These are phyloP conservation scores for Mus caroli DNA, from an alignment of 2,797 vertebrate species.

Conservation along the genomic window DNA sequence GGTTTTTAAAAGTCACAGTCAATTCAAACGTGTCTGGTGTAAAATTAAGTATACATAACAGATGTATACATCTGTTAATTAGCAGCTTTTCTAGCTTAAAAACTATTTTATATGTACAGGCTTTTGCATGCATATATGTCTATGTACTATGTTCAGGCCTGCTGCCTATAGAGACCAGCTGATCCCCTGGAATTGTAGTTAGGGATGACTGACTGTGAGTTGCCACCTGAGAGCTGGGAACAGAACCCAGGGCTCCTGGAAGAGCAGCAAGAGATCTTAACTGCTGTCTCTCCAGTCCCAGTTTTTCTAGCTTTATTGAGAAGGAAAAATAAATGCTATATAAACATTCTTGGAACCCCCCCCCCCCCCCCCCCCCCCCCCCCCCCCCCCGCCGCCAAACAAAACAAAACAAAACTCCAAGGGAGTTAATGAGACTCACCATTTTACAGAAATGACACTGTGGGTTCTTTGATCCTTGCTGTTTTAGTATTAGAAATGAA, in stretches of 20 bases:
- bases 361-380: too few relatives aligned
- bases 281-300: not conserved
- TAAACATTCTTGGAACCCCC: not conserved
- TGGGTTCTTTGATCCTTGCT: not conserved
- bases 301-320: not conserved
- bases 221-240: not conserved
- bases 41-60: not conserved
- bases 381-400: too few relatives aligned
- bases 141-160: not conserved
- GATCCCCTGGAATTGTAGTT: too few relatives aligned
- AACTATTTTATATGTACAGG: not conserved
- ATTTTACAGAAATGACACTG: not conserved
- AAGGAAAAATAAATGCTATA: not conserved
- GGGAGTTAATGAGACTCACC: not conserved
- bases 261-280: too few relatives aligned
- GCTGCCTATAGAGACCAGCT: not conserved
- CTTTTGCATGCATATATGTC: not conserved
- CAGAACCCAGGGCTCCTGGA: not conserved
- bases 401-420: not conserved
- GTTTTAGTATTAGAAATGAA: not conserved
- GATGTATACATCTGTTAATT: not conserved
- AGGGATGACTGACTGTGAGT: too few relatives aligned
- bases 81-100: not conserved
- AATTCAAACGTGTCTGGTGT: not conserved
- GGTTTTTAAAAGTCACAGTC: not conserved